Evolutionary conservation across 2,888 invertebrate species (phyloP), one percentile per base, ranked within the genome.

Genomic region (Tetanocera ferruginea): DNA sequence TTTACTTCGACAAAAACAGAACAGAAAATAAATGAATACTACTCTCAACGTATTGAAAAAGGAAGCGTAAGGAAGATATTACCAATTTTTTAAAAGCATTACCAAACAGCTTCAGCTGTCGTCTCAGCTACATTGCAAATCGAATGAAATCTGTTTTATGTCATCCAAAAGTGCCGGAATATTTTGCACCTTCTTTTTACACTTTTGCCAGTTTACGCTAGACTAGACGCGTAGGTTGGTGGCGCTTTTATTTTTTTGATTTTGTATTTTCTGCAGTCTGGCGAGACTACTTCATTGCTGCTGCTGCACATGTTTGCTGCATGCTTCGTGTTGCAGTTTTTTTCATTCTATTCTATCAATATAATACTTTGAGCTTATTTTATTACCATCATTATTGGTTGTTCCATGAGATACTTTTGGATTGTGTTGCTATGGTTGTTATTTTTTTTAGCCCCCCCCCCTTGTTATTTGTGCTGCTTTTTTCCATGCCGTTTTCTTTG

Each of bases 291-390:
- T 72, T 34, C n/a, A 43, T 34, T 34, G 17, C 5, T 5, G 19
- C 55, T 55, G 55, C 57, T 19, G 19, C 19, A 11, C 57, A 23
- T 60, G 11, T 28, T 17, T 60, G 19, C 19, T 5, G 57, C 19
- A 11, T 23, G n/a, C 25, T 23, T 60, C 57, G 23, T 34, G 43
- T 51, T 8, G 43, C 9, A 23, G 11, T 57, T 23, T 62, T 4
- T 43, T 43, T 9, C 23, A 55, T 60, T 64, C 51, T 75, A 34
- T 64, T 55, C 81, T 77, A 82, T 81, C 81, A 82, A 83, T 83
- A 84, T 87, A 88, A 88, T 86, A 86, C 87, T 85, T 84, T 86
- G 84, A 88, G 88, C 89, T 88, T 84, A 86, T 87, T 89, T 89
- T 89, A 88, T 88, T 85, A 86, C 82, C 83, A 81, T 82, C 86